Evolutionary conservation across 92 coral and sea anemone genomes (phyloP).

Genomic region (Epizoanthus illoricatus): DNA sequence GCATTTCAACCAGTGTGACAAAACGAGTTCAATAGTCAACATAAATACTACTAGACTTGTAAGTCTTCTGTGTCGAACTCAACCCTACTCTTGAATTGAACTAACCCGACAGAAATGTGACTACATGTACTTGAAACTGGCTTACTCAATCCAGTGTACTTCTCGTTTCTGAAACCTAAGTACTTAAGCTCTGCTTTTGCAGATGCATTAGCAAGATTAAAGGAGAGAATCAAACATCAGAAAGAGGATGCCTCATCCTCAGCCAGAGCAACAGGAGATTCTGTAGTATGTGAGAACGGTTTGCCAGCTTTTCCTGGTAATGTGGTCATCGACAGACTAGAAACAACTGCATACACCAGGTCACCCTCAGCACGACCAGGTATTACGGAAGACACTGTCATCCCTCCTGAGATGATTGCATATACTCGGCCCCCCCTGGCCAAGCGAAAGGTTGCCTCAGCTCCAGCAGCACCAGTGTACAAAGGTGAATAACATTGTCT

Average conservation of each 20-base stretch:
- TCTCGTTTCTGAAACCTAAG: too few species aligned
- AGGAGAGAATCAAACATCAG: constrained; percentile 76
- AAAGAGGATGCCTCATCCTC: constrained; percentile 60
- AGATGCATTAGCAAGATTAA: constrained; percentile 80
- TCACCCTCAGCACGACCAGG: constrained; percentile 15
- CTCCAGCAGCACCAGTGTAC: constrained; percentile 85
- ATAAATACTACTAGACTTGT: too few species aligned
- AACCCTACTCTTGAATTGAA: too few species aligned
- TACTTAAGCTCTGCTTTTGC: background rate
- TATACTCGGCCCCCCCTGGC: constrained; percentile 56
- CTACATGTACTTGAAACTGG: too few species aligned
- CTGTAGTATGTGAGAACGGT: background rate
- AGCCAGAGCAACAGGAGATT: background rate
- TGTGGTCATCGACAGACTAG: background rate
- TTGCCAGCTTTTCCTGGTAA: background rate
- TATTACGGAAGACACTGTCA: constrained; percentile 29
- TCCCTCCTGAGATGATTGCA: constrained; percentile 22
- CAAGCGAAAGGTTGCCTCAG: constrained; percentile 86
- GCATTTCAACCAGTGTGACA: too few species aligned
- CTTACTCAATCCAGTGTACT: too few species aligned
- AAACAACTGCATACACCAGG: constrained; percentile 16
- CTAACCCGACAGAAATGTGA: too few species aligned
- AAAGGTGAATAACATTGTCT: constrained; percentile 57
- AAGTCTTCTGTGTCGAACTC: too few species aligned
- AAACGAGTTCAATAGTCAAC: too few species aligned